These are phyloP conservation scores for Dryoscopus gambensis DNA, from an alignment of 2,113 vertebrate species.

Conservation along the genomic window DNA sequence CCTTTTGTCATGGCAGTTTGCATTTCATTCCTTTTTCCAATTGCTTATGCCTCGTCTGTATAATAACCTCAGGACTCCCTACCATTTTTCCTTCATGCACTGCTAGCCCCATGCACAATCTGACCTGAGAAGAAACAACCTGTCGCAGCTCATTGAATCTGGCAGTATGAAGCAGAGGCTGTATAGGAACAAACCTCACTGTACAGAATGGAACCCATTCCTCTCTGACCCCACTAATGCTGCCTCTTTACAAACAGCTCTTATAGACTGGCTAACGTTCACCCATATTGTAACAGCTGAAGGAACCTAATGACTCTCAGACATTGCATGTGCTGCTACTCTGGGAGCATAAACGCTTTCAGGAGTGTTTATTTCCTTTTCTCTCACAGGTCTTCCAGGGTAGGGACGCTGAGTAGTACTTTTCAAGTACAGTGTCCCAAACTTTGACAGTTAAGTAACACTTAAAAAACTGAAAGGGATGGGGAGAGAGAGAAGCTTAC, in stretches of 20 bases:
- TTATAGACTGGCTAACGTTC: neutral
- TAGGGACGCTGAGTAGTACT: neutral
- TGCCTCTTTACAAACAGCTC: neutral
- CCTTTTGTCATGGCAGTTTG: neutral
- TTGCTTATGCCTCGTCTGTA: neutral
- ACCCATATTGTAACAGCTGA: neutral
- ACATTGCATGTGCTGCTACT: accelerated
- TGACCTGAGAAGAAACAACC: neutral
- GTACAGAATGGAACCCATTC: neutral
- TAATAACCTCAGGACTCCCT: neutral
- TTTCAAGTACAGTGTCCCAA: neutral
- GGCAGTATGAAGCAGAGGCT: neutral
- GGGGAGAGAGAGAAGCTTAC: neutral
- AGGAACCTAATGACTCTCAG: neutral
- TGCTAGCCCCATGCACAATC: neutral
- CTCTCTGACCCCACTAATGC: neutral
- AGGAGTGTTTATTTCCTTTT: neutral
- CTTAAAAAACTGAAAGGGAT: neutral
- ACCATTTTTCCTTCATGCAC: neutral
- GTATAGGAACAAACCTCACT: neutral
- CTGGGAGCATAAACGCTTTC: neutral
- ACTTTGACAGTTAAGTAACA: neutral
- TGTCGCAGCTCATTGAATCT: neutral
- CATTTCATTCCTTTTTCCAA: neutral
- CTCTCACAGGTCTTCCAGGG: neutral